A percentile compares a stretch with the other conserved stretches of the same genome.
phyloP scores from a whole-genome alignment of 2,888 invertebrate species.

The Plagodis dolabraria region DNA sequence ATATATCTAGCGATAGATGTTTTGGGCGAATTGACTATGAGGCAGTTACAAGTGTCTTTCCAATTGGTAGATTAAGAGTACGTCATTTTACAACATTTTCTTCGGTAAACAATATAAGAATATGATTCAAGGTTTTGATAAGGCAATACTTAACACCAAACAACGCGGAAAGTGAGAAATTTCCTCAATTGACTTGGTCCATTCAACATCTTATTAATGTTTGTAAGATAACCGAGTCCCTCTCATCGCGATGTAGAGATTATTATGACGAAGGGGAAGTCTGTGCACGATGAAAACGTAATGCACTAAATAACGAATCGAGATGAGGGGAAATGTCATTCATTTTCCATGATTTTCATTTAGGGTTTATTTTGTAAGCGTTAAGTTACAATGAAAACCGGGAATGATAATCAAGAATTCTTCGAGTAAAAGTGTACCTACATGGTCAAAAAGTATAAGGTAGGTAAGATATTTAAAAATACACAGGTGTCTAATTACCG shows the following conservation, averaged over 20 bases:
- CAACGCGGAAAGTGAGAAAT: neutral
- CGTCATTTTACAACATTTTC: no score
- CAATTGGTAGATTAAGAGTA: no score
- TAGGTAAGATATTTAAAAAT: no score
- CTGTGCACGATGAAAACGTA: conserved; percentile 24
- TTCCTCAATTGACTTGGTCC: neutral
- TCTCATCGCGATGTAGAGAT: conserved; percentile 20
- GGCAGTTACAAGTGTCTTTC: no score
- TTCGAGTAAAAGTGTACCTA: no score
- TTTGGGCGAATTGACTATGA: no score
- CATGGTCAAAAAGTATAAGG: no score
- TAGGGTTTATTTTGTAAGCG: neutral
- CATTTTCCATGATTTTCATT: conserved; percentile 8
- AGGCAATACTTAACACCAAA: neutral
- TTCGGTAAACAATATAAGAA: no score
- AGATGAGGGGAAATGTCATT: conserved; percentile 22
- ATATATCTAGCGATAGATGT: no score
- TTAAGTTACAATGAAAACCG: neutral
- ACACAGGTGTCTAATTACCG: no score
- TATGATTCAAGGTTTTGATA: no score
- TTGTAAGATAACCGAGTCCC: conserved; percentile 22
- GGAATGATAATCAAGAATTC: no score
- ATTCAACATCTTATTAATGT: neutral
- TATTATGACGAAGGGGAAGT: conserved; percentile 20
- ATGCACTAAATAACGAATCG: conserved; percentile 20